phyloP scores from a whole-genome alignment of 2,888 invertebrate genomes.

The Aplocera efformata region DNA sequence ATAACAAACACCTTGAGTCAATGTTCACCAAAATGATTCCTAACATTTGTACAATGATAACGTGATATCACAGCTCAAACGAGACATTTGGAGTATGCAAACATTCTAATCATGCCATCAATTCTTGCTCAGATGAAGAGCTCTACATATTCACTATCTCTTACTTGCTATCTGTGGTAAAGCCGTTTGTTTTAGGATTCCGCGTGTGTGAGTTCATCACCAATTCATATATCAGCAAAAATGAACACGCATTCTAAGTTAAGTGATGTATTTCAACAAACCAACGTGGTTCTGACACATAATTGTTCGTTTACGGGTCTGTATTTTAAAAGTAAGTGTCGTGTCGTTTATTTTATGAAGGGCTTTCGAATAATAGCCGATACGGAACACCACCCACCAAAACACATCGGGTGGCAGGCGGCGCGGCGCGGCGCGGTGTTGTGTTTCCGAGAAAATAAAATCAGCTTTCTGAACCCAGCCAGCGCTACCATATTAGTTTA shows the following conservation, averaged over 20 bases:
- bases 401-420: slow-evolving; percentile 34
- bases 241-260: no score
- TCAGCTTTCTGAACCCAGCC: slow-evolving; percentile 57
- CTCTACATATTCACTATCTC: slow-evolving; percentile 5
- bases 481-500: slow-evolving; percentile 67
- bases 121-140: slow-evolving; percentile 30
- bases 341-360: slow-evolving; percentile 6
- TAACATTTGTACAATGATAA: slow-evolving; percentile 60
- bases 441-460: slow-evolving; percentile 67
- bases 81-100: slow-evolving; percentile 70
- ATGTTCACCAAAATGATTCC: slow-evolving; percentile 70
- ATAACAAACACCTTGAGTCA: slow-evolving; percentile 67
- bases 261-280: no score
- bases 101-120: slow-evolving; percentile 64
- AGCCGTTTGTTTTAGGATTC: no score
- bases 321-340: background rate
- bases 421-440: slow-evolving; percentile 31
- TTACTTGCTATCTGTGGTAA: slow-evolving; percentile 10
- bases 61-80: slow-evolving; percentile 61
- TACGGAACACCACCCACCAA: slow-evolving; percentile 27
- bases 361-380: slow-evolving; percentile 28
- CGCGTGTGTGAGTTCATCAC: no score
- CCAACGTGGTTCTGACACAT: no score
- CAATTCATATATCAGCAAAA: no score
- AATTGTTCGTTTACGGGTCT: no score